phyloP scores from a whole-genome alignment of 2,113 vertebrate genomes.

The Otolemur garnettii region DNA sequence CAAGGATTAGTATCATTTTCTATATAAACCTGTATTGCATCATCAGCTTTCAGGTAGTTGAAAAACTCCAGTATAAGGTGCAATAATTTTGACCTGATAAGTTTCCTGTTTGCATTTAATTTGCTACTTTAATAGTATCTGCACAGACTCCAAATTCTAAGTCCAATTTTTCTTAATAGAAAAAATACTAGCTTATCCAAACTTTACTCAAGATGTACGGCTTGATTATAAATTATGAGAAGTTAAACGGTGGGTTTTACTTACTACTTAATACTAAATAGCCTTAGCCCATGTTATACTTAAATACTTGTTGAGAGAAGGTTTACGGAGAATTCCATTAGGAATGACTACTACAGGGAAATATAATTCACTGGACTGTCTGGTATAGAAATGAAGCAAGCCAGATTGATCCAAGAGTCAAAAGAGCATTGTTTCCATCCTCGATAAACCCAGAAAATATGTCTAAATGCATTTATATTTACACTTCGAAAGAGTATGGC shows the following conservation, averaged over 20 bases:
- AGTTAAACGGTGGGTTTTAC: constrained; percentile 53
- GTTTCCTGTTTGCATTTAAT: constrained; percentile 51
- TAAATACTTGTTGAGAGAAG: constrained; percentile 61
- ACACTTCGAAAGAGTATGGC: not conserved
- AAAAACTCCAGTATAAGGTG: constrained; percentile 24
- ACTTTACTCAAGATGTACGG: not conserved
- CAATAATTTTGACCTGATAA: constrained; percentile 53
- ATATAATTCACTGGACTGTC: constrained; percentile 57
- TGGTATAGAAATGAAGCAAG: constrained; percentile 27
- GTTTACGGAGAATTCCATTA: constrained; percentile 43
- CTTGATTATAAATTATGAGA: constrained; percentile 46
- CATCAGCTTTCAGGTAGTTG: constrained; percentile 26
- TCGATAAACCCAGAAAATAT: constrained; percentile 18
- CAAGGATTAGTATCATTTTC: constrained; percentile 56
- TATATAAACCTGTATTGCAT: constrained; percentile 44
- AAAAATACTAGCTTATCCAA: constrained; percentile 55
- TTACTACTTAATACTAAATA: constrained; percentile 59
- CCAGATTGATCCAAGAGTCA: constrained; percentile 45
- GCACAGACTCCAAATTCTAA: not conserved
- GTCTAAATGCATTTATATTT: constrained; percentile 57
- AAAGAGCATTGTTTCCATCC: not conserved
- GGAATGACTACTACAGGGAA: not conserved
- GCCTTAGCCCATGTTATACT: not conserved
- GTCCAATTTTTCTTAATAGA: constrained; percentile 55
- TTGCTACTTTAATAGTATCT: constrained; percentile 28